Conservation (phyloP, 2,888 invertebrate genomes). For the Meteorus colon region DNA sequence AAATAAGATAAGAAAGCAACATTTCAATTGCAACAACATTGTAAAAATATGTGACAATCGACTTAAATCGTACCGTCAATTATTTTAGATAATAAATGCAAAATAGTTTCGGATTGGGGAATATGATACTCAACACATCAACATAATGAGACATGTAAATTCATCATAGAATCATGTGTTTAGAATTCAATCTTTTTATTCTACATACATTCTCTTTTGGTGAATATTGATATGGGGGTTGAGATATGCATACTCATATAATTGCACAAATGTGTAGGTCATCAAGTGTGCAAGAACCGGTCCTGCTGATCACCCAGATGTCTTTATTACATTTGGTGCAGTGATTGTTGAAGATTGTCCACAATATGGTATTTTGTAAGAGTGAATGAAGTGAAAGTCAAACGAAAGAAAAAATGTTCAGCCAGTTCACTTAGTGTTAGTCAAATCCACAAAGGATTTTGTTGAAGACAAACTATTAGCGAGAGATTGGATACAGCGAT, state of each 20-base stretch:
- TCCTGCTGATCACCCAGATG: constrained; percentile 38
- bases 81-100: neutral
- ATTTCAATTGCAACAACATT: neutral
- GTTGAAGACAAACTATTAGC: neutral
- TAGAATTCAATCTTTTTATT: neutral
- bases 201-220: neutral
- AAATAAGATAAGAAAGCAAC: neutral
- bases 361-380: neutral
- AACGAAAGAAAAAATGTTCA: constrained; percentile 8
- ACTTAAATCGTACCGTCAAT: neutral
- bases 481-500: neutral
- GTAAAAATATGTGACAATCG: neutral
- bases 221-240: neutral
- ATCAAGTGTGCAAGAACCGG: constrained; percentile 37
- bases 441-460: neutral
- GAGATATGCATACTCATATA: neutral
- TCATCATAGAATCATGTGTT: neutral
- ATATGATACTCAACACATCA: neutral
- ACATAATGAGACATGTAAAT: neutral
- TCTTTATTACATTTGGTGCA: constrained; percentile 26
- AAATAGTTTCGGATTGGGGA: neutral
- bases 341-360: constrained; percentile 3
- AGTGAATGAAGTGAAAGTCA: constrained; percentile 29
- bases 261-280: constrained; percentile 18
- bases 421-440: neutral